These are phyloP conservation scores for Gambusia yucatana DNA, from an alignment of 2,797 vertebrate species.

Conservation along the genomic window DNA sequence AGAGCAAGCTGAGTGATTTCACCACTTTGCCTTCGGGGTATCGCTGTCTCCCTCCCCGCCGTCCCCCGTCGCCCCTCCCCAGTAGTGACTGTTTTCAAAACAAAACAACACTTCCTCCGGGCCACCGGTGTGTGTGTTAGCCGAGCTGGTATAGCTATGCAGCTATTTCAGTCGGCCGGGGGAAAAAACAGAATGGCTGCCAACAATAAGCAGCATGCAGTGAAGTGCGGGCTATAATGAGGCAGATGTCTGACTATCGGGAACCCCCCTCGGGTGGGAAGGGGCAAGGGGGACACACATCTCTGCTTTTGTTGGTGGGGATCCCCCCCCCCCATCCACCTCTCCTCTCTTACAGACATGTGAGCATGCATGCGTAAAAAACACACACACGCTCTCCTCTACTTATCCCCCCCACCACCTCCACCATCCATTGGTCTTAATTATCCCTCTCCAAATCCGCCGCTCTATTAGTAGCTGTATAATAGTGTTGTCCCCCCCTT, in stretches of 20 bases:
- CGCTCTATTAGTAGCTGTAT: constrained; percentile 81
- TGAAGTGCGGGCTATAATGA: constrained; percentile 84
- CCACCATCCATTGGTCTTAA: constrained; percentile 73
- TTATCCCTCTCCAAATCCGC: constrained; percentile 83
- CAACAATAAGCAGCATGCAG: constrained; percentile 80
- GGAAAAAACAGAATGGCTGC: constrained; percentile 65
- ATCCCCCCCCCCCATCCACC: constrained; percentile 31
- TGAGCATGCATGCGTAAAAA: constrained; percentile 61
- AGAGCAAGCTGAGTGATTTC: constrained; percentile 9
- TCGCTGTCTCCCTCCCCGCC: constrained; percentile 18
- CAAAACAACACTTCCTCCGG: constrained; percentile 62
- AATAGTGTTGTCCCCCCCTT: constrained; percentile 67
- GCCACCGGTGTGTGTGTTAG: constrained; percentile 39
- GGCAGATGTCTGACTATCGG: constrained; percentile 85
- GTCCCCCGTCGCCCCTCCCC: neutral
- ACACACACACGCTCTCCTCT: constrained; percentile 37
- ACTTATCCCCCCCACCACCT: neutral
- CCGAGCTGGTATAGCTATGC: constrained; percentile 46
- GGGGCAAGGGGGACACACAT: constrained; percentile 28
- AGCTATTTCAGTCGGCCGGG: constrained; percentile 51
- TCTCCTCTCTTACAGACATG: constrained; percentile 58
- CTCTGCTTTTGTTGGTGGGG: constrained; percentile 66
- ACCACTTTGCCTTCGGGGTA: neutral
- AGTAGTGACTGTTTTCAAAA: constrained; percentile 40
- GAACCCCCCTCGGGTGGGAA: constrained; percentile 67